Percentiles rank a stretch among this genome's conserved stretches.
Conservation (phyloP, 2,888 invertebrate species). For the Eupeodes luniger region DNA sequence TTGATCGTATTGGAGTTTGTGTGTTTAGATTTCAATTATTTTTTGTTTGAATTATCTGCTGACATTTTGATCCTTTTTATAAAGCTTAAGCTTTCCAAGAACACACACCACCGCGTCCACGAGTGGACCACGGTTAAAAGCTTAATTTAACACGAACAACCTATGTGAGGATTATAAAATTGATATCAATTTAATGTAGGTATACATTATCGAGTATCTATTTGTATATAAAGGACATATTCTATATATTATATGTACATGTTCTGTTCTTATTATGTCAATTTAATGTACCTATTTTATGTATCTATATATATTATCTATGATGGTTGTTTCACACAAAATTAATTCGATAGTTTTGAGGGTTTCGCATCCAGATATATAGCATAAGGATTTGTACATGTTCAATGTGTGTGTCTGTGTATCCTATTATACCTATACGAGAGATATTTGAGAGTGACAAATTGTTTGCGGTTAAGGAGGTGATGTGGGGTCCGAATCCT, state of each 20-base stretch:
- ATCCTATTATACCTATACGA: background rate
- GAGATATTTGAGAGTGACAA: background rate
- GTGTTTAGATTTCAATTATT: slow-evolving; percentile 42
- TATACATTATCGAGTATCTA: too few species aligned
- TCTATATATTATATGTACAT: background rate
- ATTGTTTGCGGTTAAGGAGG: slow-evolving; percentile 20
- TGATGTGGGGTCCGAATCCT: slow-evolving; percentile 18
- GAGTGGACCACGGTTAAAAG: background rate
- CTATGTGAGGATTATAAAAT: slow-evolving; percentile 27
- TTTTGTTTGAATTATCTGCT: slow-evolving; percentile 45
- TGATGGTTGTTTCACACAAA: slow-evolving; percentile 14
- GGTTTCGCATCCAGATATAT: background rate
- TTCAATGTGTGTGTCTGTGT: background rate
- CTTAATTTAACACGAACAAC: slow-evolving; percentile 2
- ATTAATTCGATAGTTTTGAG: slow-evolving; percentile 63
- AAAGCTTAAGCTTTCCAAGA: slow-evolving; percentile 11
- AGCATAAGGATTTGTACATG: background rate
- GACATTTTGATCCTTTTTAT: slow-evolving; percentile 55
- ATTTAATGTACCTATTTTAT: background rate
- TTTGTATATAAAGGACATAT: background rate
- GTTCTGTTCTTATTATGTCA: slow-evolving; percentile 3
- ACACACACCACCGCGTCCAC: background rate
- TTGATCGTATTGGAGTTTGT: background rate
- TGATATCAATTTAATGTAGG: background rate
- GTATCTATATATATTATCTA: slow-evolving; percentile 19